Evolutionary conservation across 30 jellyfish, hydroid and myxozoan species (phyloP).

Genomic region (Nemopilema nomurai): DNA sequence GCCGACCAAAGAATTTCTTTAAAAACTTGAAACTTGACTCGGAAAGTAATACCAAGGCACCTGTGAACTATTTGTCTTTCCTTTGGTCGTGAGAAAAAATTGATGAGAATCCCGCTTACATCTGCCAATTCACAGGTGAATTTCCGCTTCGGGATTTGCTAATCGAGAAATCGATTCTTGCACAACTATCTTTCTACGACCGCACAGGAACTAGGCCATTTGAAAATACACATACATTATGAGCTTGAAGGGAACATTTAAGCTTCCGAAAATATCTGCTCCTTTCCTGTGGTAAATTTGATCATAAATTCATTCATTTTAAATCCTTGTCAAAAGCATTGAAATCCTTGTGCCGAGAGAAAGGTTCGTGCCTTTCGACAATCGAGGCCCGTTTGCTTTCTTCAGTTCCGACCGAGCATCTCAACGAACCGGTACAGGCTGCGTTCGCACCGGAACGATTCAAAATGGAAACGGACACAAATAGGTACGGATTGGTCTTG

Average conservation of each 20-base stretch:
- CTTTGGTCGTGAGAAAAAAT: background rate
- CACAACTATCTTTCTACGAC: background rate
- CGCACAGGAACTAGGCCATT: background rate
- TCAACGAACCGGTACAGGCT: no score
- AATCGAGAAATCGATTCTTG: background rate
- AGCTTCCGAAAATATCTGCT: background rate
- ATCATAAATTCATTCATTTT: no score
- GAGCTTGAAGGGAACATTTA: background rate
- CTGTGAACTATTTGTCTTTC: background rate
- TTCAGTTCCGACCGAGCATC: no score
- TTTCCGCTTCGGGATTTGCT: background rate
- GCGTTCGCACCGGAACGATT: no score
- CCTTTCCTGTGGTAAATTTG: background rate
- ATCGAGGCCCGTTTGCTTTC: no score
- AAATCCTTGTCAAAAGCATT: background rate
- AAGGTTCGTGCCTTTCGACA: no score
- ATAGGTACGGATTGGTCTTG: no score
- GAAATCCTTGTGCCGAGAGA: no score
- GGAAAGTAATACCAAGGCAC: background rate
- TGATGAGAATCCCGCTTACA: background rate
- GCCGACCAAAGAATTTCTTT: background rate
- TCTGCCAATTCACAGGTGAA: background rate
- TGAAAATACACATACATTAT: background rate
- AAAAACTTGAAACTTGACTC: background rate
- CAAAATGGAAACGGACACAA: no score